Evolutionary conservation across 2,113 vertebrate genomes (phyloP), one percentile per base, ranked within the genome.

Genomic region (Tautogolabrus adspersus): DNA sequence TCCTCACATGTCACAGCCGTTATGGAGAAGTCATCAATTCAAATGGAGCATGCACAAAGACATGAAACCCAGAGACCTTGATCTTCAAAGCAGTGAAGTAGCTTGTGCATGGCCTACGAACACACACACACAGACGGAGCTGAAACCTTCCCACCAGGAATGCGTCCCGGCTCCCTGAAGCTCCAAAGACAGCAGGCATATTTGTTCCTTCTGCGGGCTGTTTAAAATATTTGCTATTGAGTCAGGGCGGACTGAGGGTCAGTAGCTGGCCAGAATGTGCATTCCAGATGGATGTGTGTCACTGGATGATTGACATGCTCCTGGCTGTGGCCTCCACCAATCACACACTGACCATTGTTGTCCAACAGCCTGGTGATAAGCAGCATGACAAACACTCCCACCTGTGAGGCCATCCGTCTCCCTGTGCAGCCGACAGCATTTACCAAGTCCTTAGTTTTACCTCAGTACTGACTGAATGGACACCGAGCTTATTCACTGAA

Each of bases 211-310:
- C 79, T 83, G 81, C 54, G 1, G 78, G 49, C 82, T 85, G 88
- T 88, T 90, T 77, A 79, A 86, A 89, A 86, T 89, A 88, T 90
- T 86, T 85, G 77, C 78, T 21, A 34, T 21, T 8, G 74, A 84
- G 82, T 88, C 19, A 0, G 64, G 57, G 65, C 57, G 64, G 84
- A 89, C 62, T 65, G 84, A 74, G 84, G 85, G 82, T 91, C 81
- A 83, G 67, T 21, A 42, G n/a, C 47, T 69, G 77, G 66, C 67
- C 86, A 89, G 79, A 81, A 90, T 86, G 86, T 72, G 74, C 85
- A 90, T 91, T 88, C 91, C 90, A 88, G 81, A 86, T 87, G 88
- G 85, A 86, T 30, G 84, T 84, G 82, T 81, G 88, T 87, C 90
- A 77, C 66, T 7, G 19, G 51, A 40, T 81, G 87, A 92, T 74